A percentile compares a stretch with the other conserved stretches of the same genome.
phyloP scores from a whole-genome alignment of 2,113 vertebrate genomes.

The Catharus bicknelli region DNA sequence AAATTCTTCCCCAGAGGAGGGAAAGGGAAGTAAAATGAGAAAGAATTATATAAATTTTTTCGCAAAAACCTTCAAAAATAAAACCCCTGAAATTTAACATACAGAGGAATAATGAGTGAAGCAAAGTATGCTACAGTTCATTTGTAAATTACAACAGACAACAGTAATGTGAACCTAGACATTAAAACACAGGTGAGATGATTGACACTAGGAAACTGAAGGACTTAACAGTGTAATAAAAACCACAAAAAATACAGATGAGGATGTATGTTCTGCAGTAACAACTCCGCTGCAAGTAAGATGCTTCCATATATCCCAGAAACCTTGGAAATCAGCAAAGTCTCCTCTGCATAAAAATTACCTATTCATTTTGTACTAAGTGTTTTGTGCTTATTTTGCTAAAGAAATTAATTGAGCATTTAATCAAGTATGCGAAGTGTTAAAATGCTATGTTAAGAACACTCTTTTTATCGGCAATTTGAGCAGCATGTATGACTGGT shows the following conservation, averaged over 20 bases:
- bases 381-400: neutral
- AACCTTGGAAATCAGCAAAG: neutral
- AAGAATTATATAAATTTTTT: neutral
- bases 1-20: neutral
- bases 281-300: neutral
- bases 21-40: neutral
- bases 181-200: neutral
- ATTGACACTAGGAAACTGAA: neutral
- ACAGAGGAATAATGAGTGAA: neutral
- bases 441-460: neutral
- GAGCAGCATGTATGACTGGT: neutral
- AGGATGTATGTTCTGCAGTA: neutral
- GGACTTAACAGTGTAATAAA: neutral
- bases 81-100: neutral
- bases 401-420: neutral
- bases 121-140: neutral
- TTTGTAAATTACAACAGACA: neutral
- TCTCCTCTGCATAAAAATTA: neutral
- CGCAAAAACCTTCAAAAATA: neutral
- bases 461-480: neutral
- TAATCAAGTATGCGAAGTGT: neutral
- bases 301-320: neutral
- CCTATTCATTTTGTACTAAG: neutral
- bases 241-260: neutral
- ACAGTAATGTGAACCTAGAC: neutral